Evolutionary conservation across 2,888 invertebrate species (phyloP).

Genomic region (Drosophila austrosaltans): DNA sequence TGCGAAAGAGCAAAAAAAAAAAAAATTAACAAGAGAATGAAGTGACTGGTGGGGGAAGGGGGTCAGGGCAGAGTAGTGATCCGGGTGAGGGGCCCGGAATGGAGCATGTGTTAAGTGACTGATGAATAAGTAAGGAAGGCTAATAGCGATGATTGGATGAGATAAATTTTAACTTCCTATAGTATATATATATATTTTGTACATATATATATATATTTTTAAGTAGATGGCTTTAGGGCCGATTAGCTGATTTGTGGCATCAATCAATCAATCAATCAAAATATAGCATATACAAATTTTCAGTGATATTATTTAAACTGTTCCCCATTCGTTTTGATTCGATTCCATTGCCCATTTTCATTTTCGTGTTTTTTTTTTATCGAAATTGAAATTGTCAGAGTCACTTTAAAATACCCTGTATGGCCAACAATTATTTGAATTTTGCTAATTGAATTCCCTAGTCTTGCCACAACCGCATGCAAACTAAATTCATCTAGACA

Average conservation of each 20-base stretch:
- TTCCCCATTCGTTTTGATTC: background rate
- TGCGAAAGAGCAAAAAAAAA: background rate
- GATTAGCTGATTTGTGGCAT: constrained; percentile 33
- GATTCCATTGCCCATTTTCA: background rate
- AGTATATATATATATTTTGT: background rate
- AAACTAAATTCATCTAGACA: background rate
- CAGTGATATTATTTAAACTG: background rate
- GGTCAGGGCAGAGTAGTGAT: background rate
- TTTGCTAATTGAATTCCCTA: background rate
- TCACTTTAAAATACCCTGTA: no score
- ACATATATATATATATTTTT: background rate
- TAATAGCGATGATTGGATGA: constrained; percentile 52
- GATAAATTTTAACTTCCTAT: constrained; percentile 28
- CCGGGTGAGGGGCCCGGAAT: background rate
- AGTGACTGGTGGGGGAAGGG: background rate
- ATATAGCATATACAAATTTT: background rate
- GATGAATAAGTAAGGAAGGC: constrained; percentile 20
- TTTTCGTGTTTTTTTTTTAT: background rate
- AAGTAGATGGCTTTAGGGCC: constrained; percentile 22
- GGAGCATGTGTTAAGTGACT: constrained; percentile 21
- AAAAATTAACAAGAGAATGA: constrained; percentile 18
- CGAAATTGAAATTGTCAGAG: background rate
- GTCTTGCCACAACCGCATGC: background rate
- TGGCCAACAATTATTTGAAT: background rate
- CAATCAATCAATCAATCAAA: constrained; percentile 11